These are phyloP conservation scores for Alligator sinensis DNA, from an alignment of 2,113 vertebrate species.

Conservation along the genomic window DNA sequence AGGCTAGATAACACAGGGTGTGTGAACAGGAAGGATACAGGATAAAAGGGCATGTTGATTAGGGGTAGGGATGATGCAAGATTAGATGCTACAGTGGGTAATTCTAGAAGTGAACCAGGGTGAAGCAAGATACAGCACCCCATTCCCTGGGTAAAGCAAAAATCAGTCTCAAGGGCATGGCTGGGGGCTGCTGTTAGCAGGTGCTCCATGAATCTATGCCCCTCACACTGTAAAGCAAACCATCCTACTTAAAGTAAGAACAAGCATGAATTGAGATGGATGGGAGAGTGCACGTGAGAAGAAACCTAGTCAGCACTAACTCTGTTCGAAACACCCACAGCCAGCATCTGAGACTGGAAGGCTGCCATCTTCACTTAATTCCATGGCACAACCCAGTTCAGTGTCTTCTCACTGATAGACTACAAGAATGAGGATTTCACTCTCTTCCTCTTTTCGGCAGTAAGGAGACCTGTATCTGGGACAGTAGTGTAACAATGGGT, in stretches of 20 bases:
- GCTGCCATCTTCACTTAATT: constrained; percentile 12
- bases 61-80: rapidly evolving
- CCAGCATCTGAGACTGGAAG: constrained; percentile 38
- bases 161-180: background rate
- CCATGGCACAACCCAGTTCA: constrained; percentile 7
- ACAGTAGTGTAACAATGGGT: constrained; percentile 2
- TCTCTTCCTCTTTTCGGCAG: background rate
- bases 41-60: background rate
- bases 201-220: background rate
- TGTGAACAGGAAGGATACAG: background rate
- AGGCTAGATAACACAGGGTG: background rate
- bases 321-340: background rate
- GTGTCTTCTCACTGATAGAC: constrained; percentile 24
- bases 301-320: constrained; percentile 3
- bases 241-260: background rate
- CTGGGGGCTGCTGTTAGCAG: background rate
- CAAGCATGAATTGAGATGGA: background rate
- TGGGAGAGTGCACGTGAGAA: constrained; percentile 15
- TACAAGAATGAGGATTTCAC: background rate
- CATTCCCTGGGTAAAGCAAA: background rate
- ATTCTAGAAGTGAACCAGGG: background rate
- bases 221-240: background rate
- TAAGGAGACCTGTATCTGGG: constrained; percentile 16
- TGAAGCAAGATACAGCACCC: background rate
- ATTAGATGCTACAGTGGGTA: background rate